Base-by-base conservation (phyloP, 2,797 vertebrate species). In the Lagocephalus sceleratus region DNA sequence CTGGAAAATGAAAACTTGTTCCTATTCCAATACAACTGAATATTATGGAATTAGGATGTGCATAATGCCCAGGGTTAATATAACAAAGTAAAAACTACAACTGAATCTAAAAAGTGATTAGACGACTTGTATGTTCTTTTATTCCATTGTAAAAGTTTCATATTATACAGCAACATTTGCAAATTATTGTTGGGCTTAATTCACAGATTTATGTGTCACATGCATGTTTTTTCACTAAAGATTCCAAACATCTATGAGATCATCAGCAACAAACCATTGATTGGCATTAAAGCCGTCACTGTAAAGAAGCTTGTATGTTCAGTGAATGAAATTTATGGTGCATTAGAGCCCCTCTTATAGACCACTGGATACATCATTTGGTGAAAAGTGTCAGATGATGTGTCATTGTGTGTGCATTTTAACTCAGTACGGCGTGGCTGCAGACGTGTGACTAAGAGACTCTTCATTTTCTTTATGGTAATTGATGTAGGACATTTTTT, bases 271-370 rank as follows among this genome's bases (percentile, higher is more conserved):
- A 9, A 23, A 50, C 57, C 76, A 87, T 85, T 85, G 86, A 89
- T 89, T 78, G 66, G 51, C 82, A 77, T 86, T 88, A 85, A 85
- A 85, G 68, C 78, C 73, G 72, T 85, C 86, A 78, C 69, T 83
- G 71, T 38, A 3, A 55, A 70, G 66, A 57, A 56, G 71, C 61
- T 20, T 7, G 20, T 60, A 4, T 58, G 63, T 68, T 58, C 53
- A 54, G 56, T 47, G n/a, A 40, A 35, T 35, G 44, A 69, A 80
- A 89, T 89, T 86, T 87, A 89, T 88, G 82, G 80, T 71, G 71
- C 81, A 82, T 86, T 85, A 83, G 81, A 70, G 68, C 57, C 73
- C 54, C 62, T 76, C 68, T 62, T 73, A 53, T 59, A 76, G 68
- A 70, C 66, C 35, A 58, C 59, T 55, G 72, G 78, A 85, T 86